Percentiles rank a stretch among this genome's conserved stretches.
phyloP scores from a whole-genome alignment of 30 jellyfish, hydroid and myxozoan genomes.

The Phacellophora camtschatica region DNA sequence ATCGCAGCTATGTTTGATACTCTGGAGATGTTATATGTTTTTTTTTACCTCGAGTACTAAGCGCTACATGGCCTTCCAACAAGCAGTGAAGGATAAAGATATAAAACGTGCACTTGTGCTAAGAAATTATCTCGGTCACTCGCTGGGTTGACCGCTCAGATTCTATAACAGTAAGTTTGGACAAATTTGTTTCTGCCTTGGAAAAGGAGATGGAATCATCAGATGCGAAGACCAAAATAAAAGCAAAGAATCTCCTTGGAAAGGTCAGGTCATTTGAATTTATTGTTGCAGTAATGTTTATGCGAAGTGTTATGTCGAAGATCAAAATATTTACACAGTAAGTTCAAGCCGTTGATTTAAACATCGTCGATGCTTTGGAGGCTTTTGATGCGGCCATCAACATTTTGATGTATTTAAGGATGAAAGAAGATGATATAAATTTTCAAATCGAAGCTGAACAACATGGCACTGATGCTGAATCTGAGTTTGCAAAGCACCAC shows the following conservation, averaged over 20 bases:
- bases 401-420: constrained; percentile 17
- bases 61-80: constrained; percentile 67
- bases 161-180: constrained; percentile 16
- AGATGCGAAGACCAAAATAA: constrained; percentile 8
- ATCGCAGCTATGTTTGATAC: constrained; percentile 58
- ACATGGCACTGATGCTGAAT: constrained; percentile 46
- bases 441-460: constrained; percentile 41
- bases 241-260: constrained; percentile 31
- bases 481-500: constrained; percentile 59
- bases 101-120: constrained; percentile 59
- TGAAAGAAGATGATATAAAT: constrained; percentile 14
- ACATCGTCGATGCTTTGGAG: constrained; percentile 42
- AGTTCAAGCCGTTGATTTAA: constrained; percentile 24
- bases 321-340: constrained; percentile 6
- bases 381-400: constrained; percentile 30
- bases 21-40: constrained; percentile 48
- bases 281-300: constrained; percentile 23
- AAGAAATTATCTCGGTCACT: constrained; percentile 43
- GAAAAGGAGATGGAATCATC: neutral
- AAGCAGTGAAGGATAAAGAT: constrained; percentile 44
- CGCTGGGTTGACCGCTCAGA: constrained; percentile 66
- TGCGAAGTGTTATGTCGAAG: constrained; percentile 5
- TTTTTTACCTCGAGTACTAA: constrained; percentile 59
- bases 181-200: constrained; percentile 13
- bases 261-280: constrained; percentile 33